Percentiles rank a stretch among this genome's conserved stretches.
phyloP scores from a whole-genome alignment of 1,140 invertebrate species.

The Cydia strobilella region DNA sequence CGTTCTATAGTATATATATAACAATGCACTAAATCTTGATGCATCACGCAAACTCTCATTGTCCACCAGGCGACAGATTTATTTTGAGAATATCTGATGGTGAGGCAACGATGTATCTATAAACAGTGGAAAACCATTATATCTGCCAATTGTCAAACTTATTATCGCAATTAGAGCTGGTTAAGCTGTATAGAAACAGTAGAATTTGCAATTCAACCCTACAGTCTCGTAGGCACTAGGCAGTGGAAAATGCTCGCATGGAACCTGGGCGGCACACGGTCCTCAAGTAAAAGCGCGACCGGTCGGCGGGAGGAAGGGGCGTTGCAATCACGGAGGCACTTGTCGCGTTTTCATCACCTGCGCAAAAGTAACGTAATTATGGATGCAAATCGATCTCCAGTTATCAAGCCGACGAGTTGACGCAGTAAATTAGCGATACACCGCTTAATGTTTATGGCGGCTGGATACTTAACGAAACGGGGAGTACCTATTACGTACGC shows the following conservation, averaged over 20 bases:
- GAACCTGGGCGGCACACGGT: neutral
- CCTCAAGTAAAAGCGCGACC: conserved; percentile 59
- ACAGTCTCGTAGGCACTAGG: too few species aligned
- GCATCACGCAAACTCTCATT: neutral
- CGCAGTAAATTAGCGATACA: conserved; percentile 70
- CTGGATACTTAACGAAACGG: conserved; percentile 60
- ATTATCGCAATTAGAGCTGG: too few species aligned
- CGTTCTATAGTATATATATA: neutral
- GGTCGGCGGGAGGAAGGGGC: conserved; percentile 66
- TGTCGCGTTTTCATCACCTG: conserved; percentile 77
- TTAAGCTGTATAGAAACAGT: too few species aligned
- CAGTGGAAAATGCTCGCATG: neutral
- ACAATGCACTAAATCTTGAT: neutral
- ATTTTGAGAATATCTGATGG: too few species aligned
- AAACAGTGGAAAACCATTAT: too few species aligned
- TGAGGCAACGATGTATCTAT: too few species aligned
- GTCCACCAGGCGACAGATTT: neutral
- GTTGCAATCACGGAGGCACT: conserved; percentile 64
- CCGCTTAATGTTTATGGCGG: conserved; percentile 68
- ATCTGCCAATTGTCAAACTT: too few species aligned
- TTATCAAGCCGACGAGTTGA: conserved; percentile 70
- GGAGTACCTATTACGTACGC: conserved; percentile 47
- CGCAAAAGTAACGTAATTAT: conserved; percentile 77
- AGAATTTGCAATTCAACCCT: too few species aligned
- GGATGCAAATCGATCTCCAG: conserved; percentile 77